Conservation (phyloP, 1,140 invertebrate genomes). For the Ceratina japonica region DNA sequence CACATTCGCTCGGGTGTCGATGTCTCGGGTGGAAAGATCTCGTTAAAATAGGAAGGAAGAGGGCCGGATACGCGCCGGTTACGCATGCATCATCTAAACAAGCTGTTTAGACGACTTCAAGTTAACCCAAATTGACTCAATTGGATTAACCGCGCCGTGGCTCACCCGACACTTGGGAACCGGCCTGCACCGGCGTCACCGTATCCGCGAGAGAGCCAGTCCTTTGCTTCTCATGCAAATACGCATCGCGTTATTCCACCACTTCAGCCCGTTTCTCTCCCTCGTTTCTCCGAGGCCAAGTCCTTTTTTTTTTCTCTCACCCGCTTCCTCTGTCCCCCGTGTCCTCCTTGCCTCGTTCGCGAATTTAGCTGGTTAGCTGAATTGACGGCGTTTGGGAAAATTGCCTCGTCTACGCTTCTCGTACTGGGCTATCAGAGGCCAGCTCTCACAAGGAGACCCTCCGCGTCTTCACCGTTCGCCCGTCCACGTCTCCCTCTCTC, state of each 20-base stretch:
- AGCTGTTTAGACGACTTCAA: constrained; percentile 80
- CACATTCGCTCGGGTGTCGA: constrained; percentile 17
- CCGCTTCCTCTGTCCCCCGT: constrained; percentile 35
- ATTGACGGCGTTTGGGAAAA: constrained; percentile 66
- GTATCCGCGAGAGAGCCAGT: constrained; percentile 66
- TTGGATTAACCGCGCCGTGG: constrained; percentile 78
- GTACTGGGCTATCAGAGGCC: constrained; percentile 24
- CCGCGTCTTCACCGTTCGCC: constrained; percentile 13
- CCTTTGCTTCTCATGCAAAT: constrained; percentile 78
- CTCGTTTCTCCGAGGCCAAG: constrained; percentile 39
- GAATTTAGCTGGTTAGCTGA: constrained; percentile 66
- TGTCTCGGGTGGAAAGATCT: constrained; percentile 43
- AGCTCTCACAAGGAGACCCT: constrained; percentile 32
- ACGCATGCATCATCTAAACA: constrained; percentile 75
- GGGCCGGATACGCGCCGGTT: constrained; percentile 67
- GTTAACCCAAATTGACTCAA: constrained; percentile 80
- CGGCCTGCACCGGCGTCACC: constrained; percentile 68
- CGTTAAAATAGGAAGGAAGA: constrained; percentile 66
- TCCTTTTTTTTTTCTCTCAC: constrained; percentile 49
- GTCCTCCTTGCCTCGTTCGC: constrained; percentile 61
- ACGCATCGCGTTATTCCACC: constrained; percentile 64
- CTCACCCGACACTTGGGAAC: constrained; percentile 79
- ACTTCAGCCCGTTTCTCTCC: constrained; percentile 43
- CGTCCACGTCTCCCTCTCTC: background rate
- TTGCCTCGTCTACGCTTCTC: constrained; percentile 56